Evolutionary conservation across 2,113 vertebrate genomes (phyloP).

Genomic region (Vicugna pacos): DNA sequence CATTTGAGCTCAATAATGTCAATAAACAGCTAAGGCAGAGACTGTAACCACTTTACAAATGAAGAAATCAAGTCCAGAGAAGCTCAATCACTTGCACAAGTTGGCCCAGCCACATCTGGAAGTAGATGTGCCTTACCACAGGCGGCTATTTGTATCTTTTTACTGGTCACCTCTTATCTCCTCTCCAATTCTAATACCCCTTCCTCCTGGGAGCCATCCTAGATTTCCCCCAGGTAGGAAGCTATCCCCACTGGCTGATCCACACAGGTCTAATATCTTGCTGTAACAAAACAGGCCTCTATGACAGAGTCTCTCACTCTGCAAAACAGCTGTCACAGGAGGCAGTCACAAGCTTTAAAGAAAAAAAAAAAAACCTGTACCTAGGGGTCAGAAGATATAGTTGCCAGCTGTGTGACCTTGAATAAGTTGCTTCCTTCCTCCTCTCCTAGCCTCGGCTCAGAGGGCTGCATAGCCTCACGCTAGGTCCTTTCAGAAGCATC

Average conservation of each 20-base stretch:
- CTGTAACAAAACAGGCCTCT: not conserved
- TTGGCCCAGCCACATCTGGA: not conserved
- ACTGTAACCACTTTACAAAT: not conserved
- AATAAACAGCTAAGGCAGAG: not conserved
- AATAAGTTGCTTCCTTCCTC: not conserved
- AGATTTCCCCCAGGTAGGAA: not conserved
- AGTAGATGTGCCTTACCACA: not conserved
- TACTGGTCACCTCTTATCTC: not conserved
- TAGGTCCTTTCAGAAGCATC: not conserved
- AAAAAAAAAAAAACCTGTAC: not conserved
- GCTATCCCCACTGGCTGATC: not conserved
- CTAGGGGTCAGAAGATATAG: not conserved
- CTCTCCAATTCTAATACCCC: not conserved
- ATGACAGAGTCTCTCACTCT: not conserved
- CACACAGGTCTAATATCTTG: not conserved
- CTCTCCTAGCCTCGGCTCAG: not conserved
- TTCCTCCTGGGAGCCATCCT: constrained; percentile 36
- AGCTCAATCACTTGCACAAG: not conserved
- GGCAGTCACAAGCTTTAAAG: not conserved
- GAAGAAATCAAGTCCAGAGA: not conserved
- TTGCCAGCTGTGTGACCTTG: not conserved
- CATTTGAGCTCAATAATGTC: not conserved
- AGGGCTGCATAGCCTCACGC: not conserved
- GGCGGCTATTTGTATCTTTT: not conserved
- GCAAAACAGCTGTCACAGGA: not conserved